phyloP scores from a whole-genome alignment of 2,888 invertebrate genomes.

The Odontocolon sp. region DNA sequence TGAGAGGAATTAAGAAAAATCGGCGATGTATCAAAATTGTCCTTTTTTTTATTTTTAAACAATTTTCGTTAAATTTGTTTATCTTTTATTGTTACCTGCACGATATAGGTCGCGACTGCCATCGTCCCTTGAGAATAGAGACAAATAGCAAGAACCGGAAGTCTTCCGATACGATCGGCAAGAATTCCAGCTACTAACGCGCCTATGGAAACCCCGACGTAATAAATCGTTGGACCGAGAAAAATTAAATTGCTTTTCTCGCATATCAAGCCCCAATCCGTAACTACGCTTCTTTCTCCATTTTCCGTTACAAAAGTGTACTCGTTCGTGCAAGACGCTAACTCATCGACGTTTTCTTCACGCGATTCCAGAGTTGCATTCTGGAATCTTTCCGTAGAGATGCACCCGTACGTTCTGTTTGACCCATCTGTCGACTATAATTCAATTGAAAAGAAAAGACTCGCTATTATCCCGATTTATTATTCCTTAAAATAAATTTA shows the following conservation, averaged over 20 bases:
- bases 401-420: constrained; percentile 68
- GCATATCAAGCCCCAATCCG: constrained; percentile 80
- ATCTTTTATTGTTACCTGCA: too few species aligned
- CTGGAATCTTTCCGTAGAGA: background rate
- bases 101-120: constrained; percentile 74
- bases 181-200: constrained; percentile 79
- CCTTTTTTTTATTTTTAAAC: background rate
- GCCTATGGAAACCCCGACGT: constrained; percentile 79
- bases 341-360: constrained; percentile 3
- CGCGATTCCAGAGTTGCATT: constrained; percentile 44
- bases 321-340: constrained; percentile 60
- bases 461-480: too few species aligned
- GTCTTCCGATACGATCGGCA: constrained; percentile 80
- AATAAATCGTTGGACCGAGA: constrained; percentile 78
- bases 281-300: constrained; percentile 72
- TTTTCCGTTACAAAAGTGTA: constrained; percentile 70
- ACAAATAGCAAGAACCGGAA: constrained; percentile 79
- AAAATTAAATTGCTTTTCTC: constrained; percentile 74
- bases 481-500: too few species aligned
- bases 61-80: too few species aligned
- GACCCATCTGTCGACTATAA: constrained; percentile 63
- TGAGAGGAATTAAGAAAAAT: constrained; percentile 59
- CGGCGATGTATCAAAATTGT: background rate
- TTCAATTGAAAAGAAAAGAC: constrained; percentile 5
- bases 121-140: constrained; percentile 79